These are phyloP conservation scores for Aphrophora alni DNA, from an alignment of 2,888 invertebrate species.

Conservation along the genomic window DNA sequence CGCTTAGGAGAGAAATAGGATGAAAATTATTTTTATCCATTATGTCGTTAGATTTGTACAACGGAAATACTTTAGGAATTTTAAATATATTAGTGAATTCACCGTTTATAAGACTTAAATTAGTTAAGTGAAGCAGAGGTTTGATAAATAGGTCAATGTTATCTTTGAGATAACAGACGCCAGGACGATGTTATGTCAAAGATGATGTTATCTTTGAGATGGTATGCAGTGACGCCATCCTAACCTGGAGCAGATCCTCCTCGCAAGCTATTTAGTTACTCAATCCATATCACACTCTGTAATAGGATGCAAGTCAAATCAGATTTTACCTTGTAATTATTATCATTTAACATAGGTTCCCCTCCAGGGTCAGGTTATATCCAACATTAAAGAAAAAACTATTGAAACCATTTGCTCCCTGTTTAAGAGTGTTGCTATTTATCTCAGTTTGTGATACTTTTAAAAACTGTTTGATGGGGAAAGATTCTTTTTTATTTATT, in stretches of 20 bases:
- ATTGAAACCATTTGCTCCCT: too few species aligned
- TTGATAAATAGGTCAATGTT: neutral
- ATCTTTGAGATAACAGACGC: too few species aligned
- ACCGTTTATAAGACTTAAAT: conserved; percentile 29
- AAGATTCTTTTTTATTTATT: too few species aligned
- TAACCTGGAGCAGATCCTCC: conserved; percentile 29
- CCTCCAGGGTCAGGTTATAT: neutral
- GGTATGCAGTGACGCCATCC: conserved; percentile 28
- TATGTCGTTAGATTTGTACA: conserved; percentile 26
- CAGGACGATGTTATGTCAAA: too few species aligned
- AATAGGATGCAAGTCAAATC: conserved; percentile 16
- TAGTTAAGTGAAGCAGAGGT: conserved; percentile 33
- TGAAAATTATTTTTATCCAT: conserved; percentile 25
- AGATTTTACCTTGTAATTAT: neutral
- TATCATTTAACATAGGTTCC: conserved; percentile 14
- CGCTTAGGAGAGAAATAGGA: conserved; percentile 23
- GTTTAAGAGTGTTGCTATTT: too few species aligned
- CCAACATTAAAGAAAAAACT: too few species aligned
- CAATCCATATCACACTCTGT: conserved; percentile 24
- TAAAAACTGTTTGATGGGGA: too few species aligned
- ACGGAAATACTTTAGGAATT: conserved; percentile 25
- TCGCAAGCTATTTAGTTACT: conserved; percentile 13
- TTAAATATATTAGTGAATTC: conserved; percentile 36
- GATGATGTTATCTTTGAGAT: conserved; percentile 27
- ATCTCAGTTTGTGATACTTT: too few species aligned